Base-by-base conservation (phyloP, 1,140 invertebrate species). In the Bombus fervidus region DNA sequence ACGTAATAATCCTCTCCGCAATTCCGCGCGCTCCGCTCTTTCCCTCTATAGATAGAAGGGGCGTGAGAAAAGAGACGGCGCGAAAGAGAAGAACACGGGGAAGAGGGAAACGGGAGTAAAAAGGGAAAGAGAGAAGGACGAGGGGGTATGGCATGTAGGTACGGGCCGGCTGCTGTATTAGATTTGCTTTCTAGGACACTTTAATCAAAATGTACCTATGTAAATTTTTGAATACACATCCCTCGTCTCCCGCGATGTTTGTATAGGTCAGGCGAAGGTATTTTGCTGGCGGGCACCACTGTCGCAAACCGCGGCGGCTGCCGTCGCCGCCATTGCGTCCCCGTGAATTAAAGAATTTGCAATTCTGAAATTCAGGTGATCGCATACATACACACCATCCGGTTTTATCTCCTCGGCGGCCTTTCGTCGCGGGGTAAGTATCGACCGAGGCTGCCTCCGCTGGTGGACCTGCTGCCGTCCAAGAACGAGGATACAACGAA, bases 201-300 rank as follows among this genome's bases (percentile, higher is more conserved):
- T 95, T 95, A 95, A 95, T 95, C 94, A 95, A 94, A 94, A 94
- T 94, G 94, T 95, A 95, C 94, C 94, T 95, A 95, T 95, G 95
- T 94, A 95, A 95, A 95, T 95, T 95, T 95, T 95, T 95, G 94
- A 95, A 95, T 93, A 95, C 94, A 95, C 94, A 95, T 94, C 93
- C 89, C 94, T 93, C 93, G 90, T 92, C 91, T 87, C 90, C 86
- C 87, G 92, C 93, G 93, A 95, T 95, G 93, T 95, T 95, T 95
- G 95, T 93, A 95, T 93, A 95, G 94, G 94, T 95, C 94, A 95
- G 93, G 88, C 92, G 92, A 94, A 95, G 94, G 94, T 94, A 95
- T 94, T 95, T 95, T 94, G 93, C 92, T 89, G 91, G 72, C 88
- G 84, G 73, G 88, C 74, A 76, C 82, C 62, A 82, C 80, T 85